Evolutionary conservation across 2,797 vertebrate species (phyloP).

Genomic region (Sebastes umbrosus): DNA sequence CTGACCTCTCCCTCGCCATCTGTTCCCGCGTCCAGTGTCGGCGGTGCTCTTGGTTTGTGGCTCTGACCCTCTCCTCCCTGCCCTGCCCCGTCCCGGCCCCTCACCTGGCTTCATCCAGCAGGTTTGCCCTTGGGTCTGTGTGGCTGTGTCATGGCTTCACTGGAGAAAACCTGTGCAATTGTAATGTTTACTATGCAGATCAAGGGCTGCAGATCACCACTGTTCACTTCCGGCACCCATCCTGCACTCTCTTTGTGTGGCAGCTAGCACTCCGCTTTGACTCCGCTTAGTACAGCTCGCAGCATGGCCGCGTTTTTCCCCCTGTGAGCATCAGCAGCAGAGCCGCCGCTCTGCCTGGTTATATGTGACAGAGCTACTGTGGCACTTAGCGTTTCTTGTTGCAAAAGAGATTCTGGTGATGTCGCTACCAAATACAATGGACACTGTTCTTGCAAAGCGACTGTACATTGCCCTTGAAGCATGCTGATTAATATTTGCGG

Average conservation of each 20-base stretch:
- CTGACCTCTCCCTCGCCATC: conserved; percentile 45
- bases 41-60: conserved; percentile 14
- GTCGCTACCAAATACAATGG: conserved; percentile 74
- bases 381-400: conserved; percentile 54
- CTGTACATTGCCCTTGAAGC: conserved; percentile 73
- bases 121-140: conserved; percentile 72
- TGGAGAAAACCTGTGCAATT: conserved; percentile 77
- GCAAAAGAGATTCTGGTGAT: conserved; percentile 73
- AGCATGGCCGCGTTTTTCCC: conserved; percentile 51
- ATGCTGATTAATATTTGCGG: conserved; percentile 74
- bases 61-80: not conserved
- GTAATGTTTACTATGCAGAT: conserved; percentile 94
- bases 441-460: conserved; percentile 69
- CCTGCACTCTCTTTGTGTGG: conserved; percentile 67
- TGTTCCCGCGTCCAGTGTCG: conserved; percentile 33
- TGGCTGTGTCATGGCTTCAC: conserved; percentile 74
- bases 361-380: conserved; percentile 46
- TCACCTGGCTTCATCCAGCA: conserved; percentile 61
- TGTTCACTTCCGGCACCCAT: conserved; percentile 46
- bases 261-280: conserved; percentile 75
- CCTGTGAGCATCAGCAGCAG: conserved; percentile 37
- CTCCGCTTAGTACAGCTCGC: conserved; percentile 46
- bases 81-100: not conserved
- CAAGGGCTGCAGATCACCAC: conserved; percentile 83
- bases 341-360: conserved; percentile 21